Percentiles rank a stretch among this genome's conserved stretches.
phyloP scores from a whole-genome alignment of 1,140 invertebrate species.

The Probaryconus sp. region DNA sequence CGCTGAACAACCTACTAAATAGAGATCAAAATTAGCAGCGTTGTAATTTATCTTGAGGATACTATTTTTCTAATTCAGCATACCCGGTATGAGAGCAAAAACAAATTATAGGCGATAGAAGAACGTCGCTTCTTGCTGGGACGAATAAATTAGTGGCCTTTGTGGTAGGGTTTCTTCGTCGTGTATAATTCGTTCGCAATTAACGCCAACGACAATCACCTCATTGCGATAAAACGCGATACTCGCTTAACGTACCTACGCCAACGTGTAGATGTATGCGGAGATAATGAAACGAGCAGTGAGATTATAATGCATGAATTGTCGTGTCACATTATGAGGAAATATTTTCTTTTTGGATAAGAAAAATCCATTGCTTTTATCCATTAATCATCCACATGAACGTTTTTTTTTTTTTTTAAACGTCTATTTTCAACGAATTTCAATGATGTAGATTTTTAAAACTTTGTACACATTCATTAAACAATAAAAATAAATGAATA shows the following conservation, averaged over 20 bases:
- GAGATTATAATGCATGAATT: slow-evolving; percentile 35
- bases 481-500: too few relatives aligned
- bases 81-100: slow-evolving; percentile 29
- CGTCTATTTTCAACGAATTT: too few relatives aligned
- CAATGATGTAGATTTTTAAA: too few relatives aligned
- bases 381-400: too few relatives aligned
- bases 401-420: too few relatives aligned
- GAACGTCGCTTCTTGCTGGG: slow-evolving; percentile 3
- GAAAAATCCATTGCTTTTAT: too few relatives aligned
- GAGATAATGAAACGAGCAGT: slow-evolving; percentile 21
- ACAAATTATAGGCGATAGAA: slow-evolving; percentile 49
- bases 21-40: slow-evolving; percentile 63
- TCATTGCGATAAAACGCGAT: slow-evolving; percentile 35
- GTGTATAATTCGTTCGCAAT: slow-evolving; percentile 50
- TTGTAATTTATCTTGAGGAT: slow-evolving; percentile 71
- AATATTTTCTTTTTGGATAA: slow-evolving; percentile 25
- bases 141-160: slow-evolving; percentile 54
- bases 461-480: too few relatives aligned
- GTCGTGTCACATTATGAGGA: slow-evolving; percentile 23
- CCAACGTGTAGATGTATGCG: neutral
- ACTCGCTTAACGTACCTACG: neutral
- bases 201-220: slow-evolving; percentile 42
- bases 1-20: slow-evolving; percentile 68
- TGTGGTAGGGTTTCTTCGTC: slow-evolving; percentile 51
- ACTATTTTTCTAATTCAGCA: slow-evolving; percentile 48